These are phyloP conservation scores for Streptopelia turtur DNA, from an alignment of 2,797 vertebrate species.

Conservation along the genomic window DNA sequence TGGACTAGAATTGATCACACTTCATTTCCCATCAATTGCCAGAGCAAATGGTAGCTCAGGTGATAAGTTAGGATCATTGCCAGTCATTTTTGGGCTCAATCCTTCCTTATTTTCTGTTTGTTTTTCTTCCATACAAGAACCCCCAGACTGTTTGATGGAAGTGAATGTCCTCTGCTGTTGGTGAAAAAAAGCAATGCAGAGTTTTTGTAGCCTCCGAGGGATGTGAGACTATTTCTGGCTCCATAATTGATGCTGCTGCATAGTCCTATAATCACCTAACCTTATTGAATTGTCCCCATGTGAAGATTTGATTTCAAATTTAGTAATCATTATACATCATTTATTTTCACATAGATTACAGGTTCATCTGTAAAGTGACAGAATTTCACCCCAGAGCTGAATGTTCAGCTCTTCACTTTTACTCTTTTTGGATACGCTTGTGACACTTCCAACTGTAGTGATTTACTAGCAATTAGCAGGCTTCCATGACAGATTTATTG, in stretches of 20 bases:
- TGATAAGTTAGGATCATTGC: constrained; percentile 66
- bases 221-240: constrained; percentile 44
- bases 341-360: constrained; percentile 71
- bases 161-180: constrained; percentile 47
- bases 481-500: constrained; percentile 60
- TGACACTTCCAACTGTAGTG: constrained; percentile 51
- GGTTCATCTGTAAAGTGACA: constrained; percentile 62
- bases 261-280: constrained; percentile 71
- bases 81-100: constrained; percentile 48
- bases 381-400: constrained; percentile 56
- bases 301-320: constrained; percentile 74
- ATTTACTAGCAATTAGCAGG: constrained; percentile 71
- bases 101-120: background rate
- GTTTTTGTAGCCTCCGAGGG: constrained; percentile 66
- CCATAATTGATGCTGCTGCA: constrained; percentile 59
- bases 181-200: constrained; percentile 14
- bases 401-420: constrained; percentile 4
- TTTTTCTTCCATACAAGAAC: background rate
- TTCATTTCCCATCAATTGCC: constrained; percentile 77
- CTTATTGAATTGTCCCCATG: constrained; percentile 65
- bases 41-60: constrained; percentile 66
- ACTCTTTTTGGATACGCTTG: constrained; percentile 15
- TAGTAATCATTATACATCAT: constrained; percentile 73
- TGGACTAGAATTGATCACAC: constrained; percentile 73
- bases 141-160: constrained; percentile 44